phyloP scores from a whole-genome alignment of 2,888 invertebrate species.

The Drosophila hawaiiensis region DNA sequence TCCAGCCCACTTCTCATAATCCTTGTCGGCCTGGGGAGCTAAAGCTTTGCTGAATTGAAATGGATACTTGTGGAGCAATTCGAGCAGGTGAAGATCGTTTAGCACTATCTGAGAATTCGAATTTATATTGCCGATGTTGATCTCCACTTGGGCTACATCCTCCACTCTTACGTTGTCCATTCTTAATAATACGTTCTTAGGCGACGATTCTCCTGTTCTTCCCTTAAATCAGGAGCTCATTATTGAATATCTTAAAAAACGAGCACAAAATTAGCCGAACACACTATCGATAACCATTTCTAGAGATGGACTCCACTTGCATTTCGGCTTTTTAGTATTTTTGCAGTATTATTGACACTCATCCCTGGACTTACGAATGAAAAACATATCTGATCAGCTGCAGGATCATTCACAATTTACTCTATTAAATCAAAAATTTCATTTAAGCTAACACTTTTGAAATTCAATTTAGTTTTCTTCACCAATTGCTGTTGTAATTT shows the following conservation, averaged over 20 bases:
- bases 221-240: not conserved
- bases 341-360: not conserved
- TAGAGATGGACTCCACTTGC: not conserved
- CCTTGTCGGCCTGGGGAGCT: slow-evolving; percentile 24
- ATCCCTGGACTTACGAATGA: not conserved
- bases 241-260: not conserved
- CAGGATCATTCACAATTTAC: not conserved
- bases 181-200: not conserved
- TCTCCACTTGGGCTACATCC: slow-evolving; percentile 33
- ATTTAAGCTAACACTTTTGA: too few relatives aligned
- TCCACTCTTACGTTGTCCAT: not conserved
- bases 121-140: slow-evolving; percentile 52
- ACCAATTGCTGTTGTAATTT: too few relatives aligned
- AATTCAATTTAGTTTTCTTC: too few relatives aligned
- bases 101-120: slow-evolving; percentile 38
- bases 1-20: slow-evolving; percentile 65
- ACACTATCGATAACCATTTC: slow-evolving; percentile 4
- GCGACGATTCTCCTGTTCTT: not conserved
- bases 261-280: not conserved
- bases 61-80: slow-evolving; percentile 49
- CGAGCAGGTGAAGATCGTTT: slow-evolving; percentile 57
- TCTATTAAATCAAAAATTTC: not conserved
- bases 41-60: slow-evolving; percentile 37
- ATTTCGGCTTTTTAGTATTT: not conserved
- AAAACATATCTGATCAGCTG: not conserved